Percentiles rank a stretch among this genome's conserved stretches.
These are phyloP conservation scores for Idaea dimidiata DNA, from an alignment of 2,888 invertebrate species.

Conservation along the genomic window DNA sequence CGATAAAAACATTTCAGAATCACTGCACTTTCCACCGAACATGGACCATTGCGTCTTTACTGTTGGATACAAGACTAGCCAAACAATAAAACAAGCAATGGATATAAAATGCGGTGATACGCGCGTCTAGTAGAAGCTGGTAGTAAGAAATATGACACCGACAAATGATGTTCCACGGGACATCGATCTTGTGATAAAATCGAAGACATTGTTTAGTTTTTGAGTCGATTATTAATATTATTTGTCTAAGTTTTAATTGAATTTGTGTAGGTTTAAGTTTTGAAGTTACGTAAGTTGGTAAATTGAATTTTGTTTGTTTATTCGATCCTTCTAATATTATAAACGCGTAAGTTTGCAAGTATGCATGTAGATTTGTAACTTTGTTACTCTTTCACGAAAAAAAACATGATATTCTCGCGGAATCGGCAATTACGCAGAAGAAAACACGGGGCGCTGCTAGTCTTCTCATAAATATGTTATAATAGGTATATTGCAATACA, in stretches of 20 bases:
- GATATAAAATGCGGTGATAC: background rate
- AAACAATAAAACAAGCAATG: background rate
- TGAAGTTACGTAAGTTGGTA: no score
- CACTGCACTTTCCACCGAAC: background rate
- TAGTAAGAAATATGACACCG: conserved; percentile 29
- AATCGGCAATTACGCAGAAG: no score
- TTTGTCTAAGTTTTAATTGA: background rate
- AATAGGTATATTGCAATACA: no score
- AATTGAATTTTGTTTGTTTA: no score
- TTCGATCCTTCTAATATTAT: no score
- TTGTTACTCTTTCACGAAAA: no score
- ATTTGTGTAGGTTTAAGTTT: background rate
- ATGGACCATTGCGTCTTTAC: background rate
- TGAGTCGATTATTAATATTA: conserved; percentile 6
- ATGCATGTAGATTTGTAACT: no score
- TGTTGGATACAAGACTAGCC: background rate
- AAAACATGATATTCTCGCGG: no score
- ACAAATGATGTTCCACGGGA: conserved; percentile 22
- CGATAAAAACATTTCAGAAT: conserved; percentile 26
- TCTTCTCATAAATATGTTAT: no score
- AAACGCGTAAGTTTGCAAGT: no score
- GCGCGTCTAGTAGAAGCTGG: background rate
- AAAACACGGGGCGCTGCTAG: no score
- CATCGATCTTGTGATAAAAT: conserved; percentile 31
- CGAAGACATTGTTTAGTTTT: conserved; percentile 21